phyloP scores from a whole-genome alignment of 2,797 vertebrate genomes.

The Enteromius treurensis region DNA sequence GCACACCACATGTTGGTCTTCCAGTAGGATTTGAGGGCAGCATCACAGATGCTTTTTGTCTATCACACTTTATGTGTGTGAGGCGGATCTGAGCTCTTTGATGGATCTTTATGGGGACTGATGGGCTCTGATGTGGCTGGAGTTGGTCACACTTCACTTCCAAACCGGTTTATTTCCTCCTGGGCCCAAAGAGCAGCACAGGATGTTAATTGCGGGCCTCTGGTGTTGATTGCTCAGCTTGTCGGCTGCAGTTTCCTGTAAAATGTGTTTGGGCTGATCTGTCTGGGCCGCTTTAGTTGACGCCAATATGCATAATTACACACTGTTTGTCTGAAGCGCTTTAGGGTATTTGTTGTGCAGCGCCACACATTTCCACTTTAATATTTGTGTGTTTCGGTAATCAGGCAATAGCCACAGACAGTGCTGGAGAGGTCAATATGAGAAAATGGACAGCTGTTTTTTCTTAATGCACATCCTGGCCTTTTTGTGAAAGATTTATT shows the following conservation, averaged over 20 bases:
- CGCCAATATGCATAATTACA: neutral
- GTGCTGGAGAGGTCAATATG: neutral
- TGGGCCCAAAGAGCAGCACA: constrained; percentile 44
- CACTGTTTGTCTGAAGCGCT: constrained; percentile 23
- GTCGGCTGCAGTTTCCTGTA: constrained; percentile 54
- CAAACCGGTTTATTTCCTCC: constrained; percentile 42
- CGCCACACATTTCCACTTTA: neutral
- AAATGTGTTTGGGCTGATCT: constrained; percentile 55
- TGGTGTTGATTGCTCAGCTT: constrained; percentile 60
- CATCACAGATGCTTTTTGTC: neutral
- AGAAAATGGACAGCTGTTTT: neutral
- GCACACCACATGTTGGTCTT: neutral
- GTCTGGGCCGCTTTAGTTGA: neutral
- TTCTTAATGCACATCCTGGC: neutral
- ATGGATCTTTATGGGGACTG: neutral
- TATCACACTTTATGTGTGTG: neutral
- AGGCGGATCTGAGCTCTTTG: constrained; percentile 11
- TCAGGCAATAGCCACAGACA: neutral
- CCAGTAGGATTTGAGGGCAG: neutral
- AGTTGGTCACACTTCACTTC: constrained; percentile 61
- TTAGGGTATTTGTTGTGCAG: neutral
- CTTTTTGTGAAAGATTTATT: neutral
- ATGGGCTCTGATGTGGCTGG: constrained; percentile 45
- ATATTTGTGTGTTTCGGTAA: neutral
- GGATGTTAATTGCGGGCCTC: constrained; percentile 60